Percentiles rank a stretch among this genome's conserved stretches.
Evolutionary conservation across 1,140 invertebrate species (phyloP).

Genomic region (Lamellibrachia luymesi): DNA sequence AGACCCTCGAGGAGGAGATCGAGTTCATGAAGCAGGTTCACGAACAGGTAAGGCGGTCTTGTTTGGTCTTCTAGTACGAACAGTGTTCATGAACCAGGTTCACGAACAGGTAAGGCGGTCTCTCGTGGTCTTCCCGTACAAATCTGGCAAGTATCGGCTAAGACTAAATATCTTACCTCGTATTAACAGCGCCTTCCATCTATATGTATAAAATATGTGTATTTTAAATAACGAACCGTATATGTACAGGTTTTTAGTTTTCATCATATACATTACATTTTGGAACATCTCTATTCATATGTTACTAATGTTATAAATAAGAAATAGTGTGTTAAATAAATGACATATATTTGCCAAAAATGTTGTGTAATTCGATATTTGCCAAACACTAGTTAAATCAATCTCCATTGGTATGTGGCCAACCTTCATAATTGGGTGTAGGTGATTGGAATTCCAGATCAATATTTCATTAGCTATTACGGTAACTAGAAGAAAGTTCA

Average conservation of each 20-base stretch:
- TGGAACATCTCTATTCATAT: no score
- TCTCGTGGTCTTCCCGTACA: not conserved
- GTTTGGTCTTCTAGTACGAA: no score
- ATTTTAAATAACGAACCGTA: no score
- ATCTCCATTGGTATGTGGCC: not conserved
- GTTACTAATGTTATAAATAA: not conserved
- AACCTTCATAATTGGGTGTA: not conserved
- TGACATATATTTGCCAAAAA: not conserved
- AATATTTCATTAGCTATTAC: not conserved
- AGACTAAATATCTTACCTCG: no score
- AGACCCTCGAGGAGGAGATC: conserved; percentile 58
- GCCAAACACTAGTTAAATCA: no score
- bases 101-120: no score
- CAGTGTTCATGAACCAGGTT: no score
- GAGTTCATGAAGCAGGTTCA: conserved; percentile 56
- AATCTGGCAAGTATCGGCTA: not conserved
- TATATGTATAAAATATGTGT: no score
- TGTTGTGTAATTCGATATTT: not conserved
- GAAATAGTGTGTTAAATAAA: not conserved
- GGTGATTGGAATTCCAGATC: not conserved
- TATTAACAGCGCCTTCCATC: no score
- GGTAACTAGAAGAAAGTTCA: not conserved
- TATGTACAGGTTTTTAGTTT: no score
- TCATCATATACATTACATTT: no score
- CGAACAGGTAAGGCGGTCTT: conserved; percentile 37